Base-by-base conservation (phyloP, 2,888 invertebrate species). In the Pardosa pseudoannulata region DNA sequence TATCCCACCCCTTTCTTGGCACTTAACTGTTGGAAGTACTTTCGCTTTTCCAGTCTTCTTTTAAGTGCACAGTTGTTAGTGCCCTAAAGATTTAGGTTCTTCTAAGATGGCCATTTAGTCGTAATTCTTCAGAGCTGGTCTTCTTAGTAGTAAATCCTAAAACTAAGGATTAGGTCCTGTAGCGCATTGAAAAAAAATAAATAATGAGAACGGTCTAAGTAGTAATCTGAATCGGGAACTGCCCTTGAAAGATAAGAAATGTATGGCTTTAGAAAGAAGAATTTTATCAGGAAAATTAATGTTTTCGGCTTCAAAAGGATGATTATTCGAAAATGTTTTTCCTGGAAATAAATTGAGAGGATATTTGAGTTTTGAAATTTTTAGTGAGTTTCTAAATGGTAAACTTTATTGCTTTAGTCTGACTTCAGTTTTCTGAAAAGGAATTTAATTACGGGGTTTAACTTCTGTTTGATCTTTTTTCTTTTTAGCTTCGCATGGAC, bases 11-110 rank as follows among this genome's bases (percentile, higher is more conserved):
- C 23, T 23, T 56, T 23, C 19, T 23, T 16, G 32, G 46, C 65
- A 73, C 79, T 80, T 80, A 73, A 71, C 65, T 67, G 46, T 29
- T 50, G 72, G 62, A 80, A 72, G 72, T 67, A 72, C 65, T 80
- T 79, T 80, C 32, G 36, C 41, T n/a, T 64, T 64, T 9, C 78
- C 31, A 65, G 7, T 67, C 31, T 72, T n/a, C 31, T 46, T 62
- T 74, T 81, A 74, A 81, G 68, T 74, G 74, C 56, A 68, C 74
- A 81, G 74, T 74, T 81, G 80, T 81, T 81, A 81, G 80, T 74
- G 74, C 74, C 68, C 56, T 68, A 28, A 68, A 81, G 80, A 81
- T 81, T 81, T 81, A 81, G 74, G 56, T 67, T 50, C 67, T 36
- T 68, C 74, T 50, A 46, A 74, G 73, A 81, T 50, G 36, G 80